Evolutionary conservation across 2,113 vertebrate species (phyloP).

Genomic region (Podarcis muralis): DNA sequence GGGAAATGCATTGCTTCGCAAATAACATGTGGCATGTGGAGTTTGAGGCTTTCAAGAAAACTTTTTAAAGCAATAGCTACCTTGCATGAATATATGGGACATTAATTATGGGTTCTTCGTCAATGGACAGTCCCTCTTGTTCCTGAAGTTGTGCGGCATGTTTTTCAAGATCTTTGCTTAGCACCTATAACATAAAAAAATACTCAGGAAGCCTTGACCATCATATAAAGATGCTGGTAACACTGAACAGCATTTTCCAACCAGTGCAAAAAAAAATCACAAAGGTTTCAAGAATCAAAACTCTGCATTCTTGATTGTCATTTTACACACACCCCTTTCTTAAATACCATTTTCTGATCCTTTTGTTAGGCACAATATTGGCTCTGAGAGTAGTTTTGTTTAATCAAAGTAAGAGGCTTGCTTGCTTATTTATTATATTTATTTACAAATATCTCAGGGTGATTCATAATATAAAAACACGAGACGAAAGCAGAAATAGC

Average conservation of each 20-base stretch:
- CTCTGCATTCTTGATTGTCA: background rate
- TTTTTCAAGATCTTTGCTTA: conserved; percentile 92
- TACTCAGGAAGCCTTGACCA: background rate
- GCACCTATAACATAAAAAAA: conserved; percentile 77
- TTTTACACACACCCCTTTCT: background rate
- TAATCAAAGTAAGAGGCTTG: no score
- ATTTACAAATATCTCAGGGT: no score
- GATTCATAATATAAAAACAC: no score
- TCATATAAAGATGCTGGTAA: background rate
- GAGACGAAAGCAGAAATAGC: no score
- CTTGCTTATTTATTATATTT: no score
- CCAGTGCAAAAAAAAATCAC: background rate
- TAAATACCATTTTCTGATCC: background rate
- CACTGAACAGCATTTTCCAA: background rate
- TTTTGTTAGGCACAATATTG: background rate
- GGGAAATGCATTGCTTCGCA: background rate
- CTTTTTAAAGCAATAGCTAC: conserved; percentile 64
- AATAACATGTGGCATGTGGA: background rate
- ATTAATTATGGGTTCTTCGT: conserved; percentile 84
- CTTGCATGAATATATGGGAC: conserved; percentile 92
- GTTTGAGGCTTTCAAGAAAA: background rate
- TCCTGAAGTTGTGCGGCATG: conserved; percentile 88
- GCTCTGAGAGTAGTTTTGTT: background rate
- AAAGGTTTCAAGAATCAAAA: background rate
- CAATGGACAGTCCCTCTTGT: conserved; percentile 83